Base-by-base conservation (phyloP, 2,113 vertebrate genomes). In the Embiotoca jacksoni region DNA sequence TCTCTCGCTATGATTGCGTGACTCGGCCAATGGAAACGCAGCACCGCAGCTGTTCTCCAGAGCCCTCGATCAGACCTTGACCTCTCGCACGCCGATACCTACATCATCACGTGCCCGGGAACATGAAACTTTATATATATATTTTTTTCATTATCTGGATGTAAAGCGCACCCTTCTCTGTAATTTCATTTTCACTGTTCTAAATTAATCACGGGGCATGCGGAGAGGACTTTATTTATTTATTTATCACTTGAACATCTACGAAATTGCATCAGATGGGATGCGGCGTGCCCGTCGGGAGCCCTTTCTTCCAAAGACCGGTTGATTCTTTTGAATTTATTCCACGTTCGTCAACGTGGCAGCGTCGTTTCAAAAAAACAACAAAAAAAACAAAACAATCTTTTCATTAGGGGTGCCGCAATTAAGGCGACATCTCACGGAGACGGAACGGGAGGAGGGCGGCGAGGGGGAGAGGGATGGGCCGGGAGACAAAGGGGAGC, bases 191-290 rank as follows among this genome's bases (percentile, higher is more conserved):
- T 81, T 78, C 85, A 53, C 62, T 23, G 46, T 55, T 82, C 44
- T 86, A 90, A 92, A 90, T 92, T 73, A 92, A 92, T 93, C 83
- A 90, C 6, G 11, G 31, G 49, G 39, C 79, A 63, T 46, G 44
- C 84, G 36, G 64, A 52, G 75, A 73, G 81, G 62, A 82, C 82
- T 81, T 86, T 83, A 82, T 82, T 86, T 84, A 81, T 88, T 89
- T 89, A 90, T 89, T 84, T 81, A 69, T 80, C 5, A 46, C 65
- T 72, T 5, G 50, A 84, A 89, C 91, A 86, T 89, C 61, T 54
- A 55, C 88, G 84, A 84, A 90, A 93, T 92, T 86, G 32, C 82
- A 89, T 94, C 91, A 91, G 71, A 81, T 50, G 65, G 80, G 77
- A 86, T 72, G 85, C 72, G 76, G 81, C 57, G 75, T 56, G 78